A percentile compares a stretch with the other conserved stretches of the same genome.
Evolutionary conservation across 2,888 invertebrate genomes (phyloP).

Genomic region (Phrixothrix hirtus): DNA sequence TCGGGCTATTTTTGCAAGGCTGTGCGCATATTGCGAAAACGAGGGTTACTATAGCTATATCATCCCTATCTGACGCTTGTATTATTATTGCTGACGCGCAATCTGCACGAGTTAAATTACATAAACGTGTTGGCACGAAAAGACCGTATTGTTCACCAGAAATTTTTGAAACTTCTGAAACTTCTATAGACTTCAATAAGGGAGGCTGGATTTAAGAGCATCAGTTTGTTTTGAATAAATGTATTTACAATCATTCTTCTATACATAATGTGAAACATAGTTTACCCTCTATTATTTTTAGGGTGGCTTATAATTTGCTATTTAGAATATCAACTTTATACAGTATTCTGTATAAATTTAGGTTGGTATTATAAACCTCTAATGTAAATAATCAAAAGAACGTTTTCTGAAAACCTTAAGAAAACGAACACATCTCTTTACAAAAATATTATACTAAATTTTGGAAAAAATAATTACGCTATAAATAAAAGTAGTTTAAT

Average conservation of each 20-base stretch:
- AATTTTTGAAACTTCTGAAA: constrained; percentile 33
- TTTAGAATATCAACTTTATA: too few relatives aligned
- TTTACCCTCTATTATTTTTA: too few relatives aligned
- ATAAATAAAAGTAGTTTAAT: too few relatives aligned
- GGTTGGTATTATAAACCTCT: too few relatives aligned
- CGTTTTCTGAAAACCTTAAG: too few relatives aligned
- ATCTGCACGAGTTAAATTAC: constrained; percentile 48
- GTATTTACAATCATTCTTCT: constrained; percentile 9
- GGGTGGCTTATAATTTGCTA: too few relatives aligned
- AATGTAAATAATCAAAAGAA: too few relatives aligned
- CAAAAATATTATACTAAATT: too few relatives aligned
- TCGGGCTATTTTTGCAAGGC: constrained; percentile 44
- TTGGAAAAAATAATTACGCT: too few relatives aligned
- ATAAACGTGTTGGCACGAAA: constrained; percentile 46
- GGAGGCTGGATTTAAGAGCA: constrained; percentile 19
- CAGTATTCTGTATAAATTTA: too few relatives aligned
- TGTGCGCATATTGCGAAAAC: constrained; percentile 47
- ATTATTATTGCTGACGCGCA: constrained; percentile 49
- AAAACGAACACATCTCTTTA: too few relatives aligned
- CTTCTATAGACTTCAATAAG: constrained; percentile 29
- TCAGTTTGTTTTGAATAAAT: constrained; percentile 33
- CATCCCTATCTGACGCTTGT: constrained; percentile 48
- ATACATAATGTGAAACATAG: too few relatives aligned
- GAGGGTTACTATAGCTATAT: constrained; percentile 49
- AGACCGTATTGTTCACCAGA: constrained; percentile 36